A percentile compares a stretch with the other conserved stretches of the same genome.
phyloP scores from a whole-genome alignment of 1,140 invertebrate genomes.

The Drosophila eugracilis region DNA sequence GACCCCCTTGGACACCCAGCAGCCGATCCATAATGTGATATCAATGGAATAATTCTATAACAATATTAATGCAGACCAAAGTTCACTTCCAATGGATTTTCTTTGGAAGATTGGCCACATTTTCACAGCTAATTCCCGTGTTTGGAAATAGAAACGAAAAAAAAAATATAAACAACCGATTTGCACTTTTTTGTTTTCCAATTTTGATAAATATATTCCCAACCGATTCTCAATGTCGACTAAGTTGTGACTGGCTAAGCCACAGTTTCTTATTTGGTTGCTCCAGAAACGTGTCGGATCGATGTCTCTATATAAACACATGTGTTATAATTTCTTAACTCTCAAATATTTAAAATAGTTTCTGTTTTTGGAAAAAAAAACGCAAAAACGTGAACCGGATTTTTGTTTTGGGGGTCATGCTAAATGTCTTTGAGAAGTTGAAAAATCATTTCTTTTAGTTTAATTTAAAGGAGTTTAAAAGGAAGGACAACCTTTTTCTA shows the following conservation, averaged over 20 bases:
- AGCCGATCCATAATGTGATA: conserved; percentile 36
- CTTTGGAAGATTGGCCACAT: background rate
- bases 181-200: background rate
- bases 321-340: conserved; percentile 23
- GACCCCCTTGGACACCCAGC: conserved; percentile 8
- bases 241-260: conserved; percentile 26
- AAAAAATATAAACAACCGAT: background rate
- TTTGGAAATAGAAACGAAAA: background rate
- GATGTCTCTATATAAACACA: conserved; percentile 45
- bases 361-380: conserved; percentile 5
- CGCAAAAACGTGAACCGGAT: conserved; percentile 2
- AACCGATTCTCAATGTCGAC: conserved; percentile 37
- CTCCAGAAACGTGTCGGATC: conserved; percentile 7
- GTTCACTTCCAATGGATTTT: background rate
- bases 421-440: background rate
- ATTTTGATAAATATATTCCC: conserved; percentile 8
- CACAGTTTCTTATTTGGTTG: conserved; percentile 30
- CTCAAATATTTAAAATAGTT: conserved; percentile 7
- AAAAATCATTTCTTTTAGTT: too few relatives aligned
- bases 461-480: too few relatives aligned
- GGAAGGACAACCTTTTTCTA: too few relatives aligned
- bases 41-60: background rate
- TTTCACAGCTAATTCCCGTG: conserved; percentile 1
- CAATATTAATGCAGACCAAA: background rate
- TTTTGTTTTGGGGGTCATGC: background rate